Conservation (phyloP, 2,113 vertebrate species). For the Corvus cornix region DNA sequence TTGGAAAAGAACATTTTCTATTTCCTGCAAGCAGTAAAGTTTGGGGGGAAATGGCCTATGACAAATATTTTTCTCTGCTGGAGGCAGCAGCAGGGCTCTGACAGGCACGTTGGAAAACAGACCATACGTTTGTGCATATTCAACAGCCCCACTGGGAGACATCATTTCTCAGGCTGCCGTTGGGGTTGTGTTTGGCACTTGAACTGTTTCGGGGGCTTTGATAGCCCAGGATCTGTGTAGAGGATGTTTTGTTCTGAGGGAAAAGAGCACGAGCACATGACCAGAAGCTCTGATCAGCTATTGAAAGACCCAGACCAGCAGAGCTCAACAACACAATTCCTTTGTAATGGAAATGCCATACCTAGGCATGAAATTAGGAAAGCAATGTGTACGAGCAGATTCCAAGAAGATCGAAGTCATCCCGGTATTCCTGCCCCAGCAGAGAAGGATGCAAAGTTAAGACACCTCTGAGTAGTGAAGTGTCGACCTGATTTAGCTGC, state of each 20-base stretch:
- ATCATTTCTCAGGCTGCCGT: constrained; percentile 19
- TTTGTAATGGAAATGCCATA: constrained; percentile 54
- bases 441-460: constrained; percentile 12
- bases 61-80: constrained; percentile 53
- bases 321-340: not conserved
- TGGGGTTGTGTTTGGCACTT: constrained; percentile 47
- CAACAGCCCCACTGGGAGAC: constrained; percentile 45
- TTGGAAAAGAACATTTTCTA: not conserved
- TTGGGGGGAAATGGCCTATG: not conserved
- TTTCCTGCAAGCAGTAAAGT: constrained; percentile 17
- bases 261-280: constrained; percentile 21
- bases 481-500: not conserved
- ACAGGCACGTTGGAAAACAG: constrained; percentile 42
- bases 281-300: constrained; percentile 24
- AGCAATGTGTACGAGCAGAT: not conserved
- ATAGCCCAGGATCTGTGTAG: constrained; percentile 1
- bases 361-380: constrained; percentile 28
- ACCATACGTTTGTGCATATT: constrained; percentile 39
- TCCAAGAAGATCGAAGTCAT: not conserved
- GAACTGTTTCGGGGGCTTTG: constrained; percentile 34
- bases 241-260: constrained; percentile 35
- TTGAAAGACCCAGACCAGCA: constrained; percentile 23
- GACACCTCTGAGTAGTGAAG: not conserved
- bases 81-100: constrained; percentile 56
- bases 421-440: not conserved